Percentiles rank a stretch among this genome's conserved stretches.
phyloP scores from a whole-genome alignment of 2,113 vertebrate species.

The Xiphophorus hellerii region DNA sequence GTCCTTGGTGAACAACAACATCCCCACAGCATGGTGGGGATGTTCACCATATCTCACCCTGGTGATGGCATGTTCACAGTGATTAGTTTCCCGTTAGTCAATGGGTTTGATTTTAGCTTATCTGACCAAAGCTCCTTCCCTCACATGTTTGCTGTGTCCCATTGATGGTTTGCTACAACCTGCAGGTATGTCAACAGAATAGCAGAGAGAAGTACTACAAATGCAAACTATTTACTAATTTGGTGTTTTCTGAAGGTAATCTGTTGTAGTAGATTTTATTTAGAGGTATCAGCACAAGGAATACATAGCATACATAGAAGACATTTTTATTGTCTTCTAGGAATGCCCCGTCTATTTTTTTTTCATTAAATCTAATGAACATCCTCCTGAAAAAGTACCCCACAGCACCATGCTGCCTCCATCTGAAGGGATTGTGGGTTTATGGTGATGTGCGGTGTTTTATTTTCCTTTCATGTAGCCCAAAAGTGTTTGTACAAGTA shows the following conservation, averaged over 20 bases:
- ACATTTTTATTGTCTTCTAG: not conserved
- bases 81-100: not conserved
- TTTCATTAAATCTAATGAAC: not conserved
- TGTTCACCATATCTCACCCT: not conserved
- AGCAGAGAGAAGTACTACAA: not conserved
- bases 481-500: not conserved
- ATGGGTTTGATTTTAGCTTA: too few species aligned
- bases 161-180: not conserved
- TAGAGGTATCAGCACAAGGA: not conserved
- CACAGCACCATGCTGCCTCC: not conserved
- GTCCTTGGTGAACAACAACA: not conserved
- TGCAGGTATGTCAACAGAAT: not conserved
- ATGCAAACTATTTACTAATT: not conserved
- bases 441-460: not conserved
- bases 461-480: not conserved
- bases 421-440: not conserved
- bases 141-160: too few species aligned
- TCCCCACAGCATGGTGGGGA: too few species aligned
- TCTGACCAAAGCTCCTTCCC: too few species aligned
- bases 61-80: not conserved
- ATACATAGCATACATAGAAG: not conserved
- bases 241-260: not conserved
- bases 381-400: not conserved
- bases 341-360: not conserved
- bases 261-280: not conserved